Conservation (phyloP, 1,140 invertebrate genomes). For the Aphelinus certus region DNA sequence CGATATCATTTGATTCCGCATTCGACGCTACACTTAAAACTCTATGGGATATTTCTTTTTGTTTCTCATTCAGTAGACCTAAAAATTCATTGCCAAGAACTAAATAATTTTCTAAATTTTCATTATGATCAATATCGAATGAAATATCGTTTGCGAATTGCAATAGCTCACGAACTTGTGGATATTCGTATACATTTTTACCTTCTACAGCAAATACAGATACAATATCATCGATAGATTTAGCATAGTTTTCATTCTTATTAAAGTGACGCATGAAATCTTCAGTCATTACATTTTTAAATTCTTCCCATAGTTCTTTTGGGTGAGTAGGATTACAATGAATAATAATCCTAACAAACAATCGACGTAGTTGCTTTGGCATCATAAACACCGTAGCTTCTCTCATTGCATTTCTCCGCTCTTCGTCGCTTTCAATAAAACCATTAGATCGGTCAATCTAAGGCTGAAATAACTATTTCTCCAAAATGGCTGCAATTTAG, state of each 20-base stretch:
- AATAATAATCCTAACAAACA: too few species aligned
- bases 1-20: not conserved
- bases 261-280: not conserved
- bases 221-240: slow-evolving; percentile 4
- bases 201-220: too few species aligned
- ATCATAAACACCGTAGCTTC: too few species aligned
- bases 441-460: too few species aligned
- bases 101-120: not conserved
- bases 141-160: too few species aligned
- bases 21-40: not conserved
- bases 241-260: not conserved
- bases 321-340: slow-evolving; percentile 22
- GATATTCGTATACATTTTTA: too few species aligned
- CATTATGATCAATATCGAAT: not conserved
- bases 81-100: not conserved
- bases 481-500: too few species aligned
- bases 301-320: slow-evolving; percentile 23
- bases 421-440: slow-evolving; percentile 15
- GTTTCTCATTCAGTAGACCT: too few species aligned
- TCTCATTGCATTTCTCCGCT: not conserved
- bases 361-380: slow-evolving; percentile 21
- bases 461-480: too few species aligned
- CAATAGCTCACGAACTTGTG: too few species aligned
- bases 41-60: not conserved
- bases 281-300: not conserved